Evolutionary conservation across 2,113 vertebrate genomes (phyloP).

Genomic region (Monopterus albus): DNA sequence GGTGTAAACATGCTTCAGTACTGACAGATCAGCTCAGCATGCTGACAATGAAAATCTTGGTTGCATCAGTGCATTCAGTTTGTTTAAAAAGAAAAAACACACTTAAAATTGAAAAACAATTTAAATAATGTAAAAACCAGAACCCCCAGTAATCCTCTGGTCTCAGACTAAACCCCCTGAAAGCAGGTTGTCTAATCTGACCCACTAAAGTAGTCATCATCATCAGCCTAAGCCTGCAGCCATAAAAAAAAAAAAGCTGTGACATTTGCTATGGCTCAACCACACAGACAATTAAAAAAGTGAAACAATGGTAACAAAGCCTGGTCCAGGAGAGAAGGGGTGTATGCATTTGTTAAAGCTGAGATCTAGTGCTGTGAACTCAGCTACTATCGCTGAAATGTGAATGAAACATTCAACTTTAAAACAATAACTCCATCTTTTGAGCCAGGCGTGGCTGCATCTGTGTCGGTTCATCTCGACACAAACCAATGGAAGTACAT

Average conservation of each 20-base stretch:
- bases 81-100: slow-evolving; percentile 2
- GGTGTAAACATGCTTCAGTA: slow-evolving; percentile 16
- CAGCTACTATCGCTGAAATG: slow-evolving; percentile 7
- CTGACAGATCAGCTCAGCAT: not conserved
- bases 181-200: slow-evolving; percentile 1
- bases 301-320: not conserved
- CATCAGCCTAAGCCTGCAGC: not conserved
- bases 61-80: not conserved
- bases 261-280: not conserved
- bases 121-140: not conserved
- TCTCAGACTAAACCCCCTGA: not conserved
- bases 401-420: slow-evolving; percentile 9
- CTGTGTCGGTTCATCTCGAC: not conserved
- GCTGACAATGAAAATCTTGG: slow-evolving; percentile 6
- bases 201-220: not conserved
- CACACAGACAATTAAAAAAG: not conserved
- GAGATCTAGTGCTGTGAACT: slow-evolving; percentile 1
- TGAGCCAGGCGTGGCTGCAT: not conserved
- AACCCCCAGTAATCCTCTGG: not conserved
- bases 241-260: not conserved
- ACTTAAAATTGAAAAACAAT: slow-evolving; percentile 1
- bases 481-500: no score
- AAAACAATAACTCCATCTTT: not conserved
- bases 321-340: slow-evolving; percentile 14
- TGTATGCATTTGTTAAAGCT: not conserved